Base-by-base conservation (phyloP, 2,888 invertebrate species). In the Drosophila anomelani region DNA sequence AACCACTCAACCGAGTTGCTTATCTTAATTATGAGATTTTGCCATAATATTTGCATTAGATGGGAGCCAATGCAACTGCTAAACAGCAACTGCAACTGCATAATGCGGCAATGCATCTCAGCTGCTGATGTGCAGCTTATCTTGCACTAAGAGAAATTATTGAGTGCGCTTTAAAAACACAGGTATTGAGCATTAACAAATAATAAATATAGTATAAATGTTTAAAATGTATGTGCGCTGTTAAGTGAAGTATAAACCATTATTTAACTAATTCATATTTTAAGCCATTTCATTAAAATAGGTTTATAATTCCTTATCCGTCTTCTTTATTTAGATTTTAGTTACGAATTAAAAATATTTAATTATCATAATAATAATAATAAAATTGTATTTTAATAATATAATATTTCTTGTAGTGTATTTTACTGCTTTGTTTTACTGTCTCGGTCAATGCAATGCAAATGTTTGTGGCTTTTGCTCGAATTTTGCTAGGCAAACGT, bases 11-110 rank as follows among this genome's bases (percentile, higher is more conserved):
- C 75, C 73, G 62, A 56, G 68, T 61, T 85, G 85, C 76, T 85
- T 80, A 80, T 85, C 88, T 85, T 85, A 88, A 85, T 88, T 88
- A 85, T 82, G 75, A 82, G 85, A 85, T 85, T 79, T 83, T 82
- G 72, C 69, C 70, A 87, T 76, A 82, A 85, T 82, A 85, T 87
- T 87, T 82, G 62, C 79, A 79, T 80, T 75, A 67, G 78, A 70
- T 68, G 59, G 51, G 51, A 59, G 58, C 41, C 64, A 55, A 55
- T 68, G 70, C 68, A 55, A 58, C 66, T 70, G 72, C 75, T 64
- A 64, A 56, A 57, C 46, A 72, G 82, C 34, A 76, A 77, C 68
- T 67, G 68, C 63, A 49, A 62, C 68, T 70, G 75, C 75, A 75
- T 78, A 70, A 78, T 64, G 54, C 41, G 46, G 75, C 29, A 47